phyloP scores from a whole-genome alignment of 2,113 vertebrate genomes.

The Ranitomeya imitator region DNA sequence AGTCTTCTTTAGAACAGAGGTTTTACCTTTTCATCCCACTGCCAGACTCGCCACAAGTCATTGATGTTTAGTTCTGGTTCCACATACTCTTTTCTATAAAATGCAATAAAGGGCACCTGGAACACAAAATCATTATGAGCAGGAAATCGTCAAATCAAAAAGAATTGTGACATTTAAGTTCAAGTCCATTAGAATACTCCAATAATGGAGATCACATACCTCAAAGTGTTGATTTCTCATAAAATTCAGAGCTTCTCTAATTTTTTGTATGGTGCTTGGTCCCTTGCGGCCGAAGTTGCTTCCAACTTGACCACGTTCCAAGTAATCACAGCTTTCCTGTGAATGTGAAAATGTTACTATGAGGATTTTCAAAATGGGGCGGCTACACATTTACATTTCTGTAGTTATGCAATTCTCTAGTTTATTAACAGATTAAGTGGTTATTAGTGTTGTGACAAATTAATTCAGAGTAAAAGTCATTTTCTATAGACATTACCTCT shows the following conservation, averaged over 20 bases:
- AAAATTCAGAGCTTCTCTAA: constrained; percentile 97
- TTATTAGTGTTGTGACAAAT: too few relatives aligned
- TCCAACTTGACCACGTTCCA: constrained; percentile 86
- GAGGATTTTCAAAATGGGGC: background rate
- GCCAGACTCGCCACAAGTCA: constrained; percentile 97
- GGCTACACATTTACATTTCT: background rate
- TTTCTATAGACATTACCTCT: too few relatives aligned
- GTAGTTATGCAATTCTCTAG: background rate
- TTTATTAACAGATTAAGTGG: too few relatives aligned
- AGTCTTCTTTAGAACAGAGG: background rate
- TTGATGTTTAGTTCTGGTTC: constrained; percentile 97
- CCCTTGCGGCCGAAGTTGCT: constrained; percentile 94
- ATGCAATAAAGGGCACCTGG: constrained; percentile 97
- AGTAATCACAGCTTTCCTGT: constrained; percentile 92
- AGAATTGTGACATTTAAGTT: background rate
- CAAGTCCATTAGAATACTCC: background rate
- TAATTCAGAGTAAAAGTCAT: too few relatives aligned
- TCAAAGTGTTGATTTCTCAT: constrained; percentile 99
- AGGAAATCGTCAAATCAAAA: too few relatives aligned
- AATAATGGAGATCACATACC: constrained; percentile 66
- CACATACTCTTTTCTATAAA: constrained; percentile 98
- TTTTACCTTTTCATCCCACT: constrained; percentile 98
- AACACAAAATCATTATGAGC: constrained; percentile 17
- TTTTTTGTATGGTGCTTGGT: constrained; percentile 96
- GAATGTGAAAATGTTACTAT: background rate